A percentile compares a stretch with the other conserved stretches of the same genome.
These are phyloP conservation scores for Enchytraeus crypticus DNA, from an alignment of 2,888 invertebrate species.

Conservation along the genomic window DNA sequence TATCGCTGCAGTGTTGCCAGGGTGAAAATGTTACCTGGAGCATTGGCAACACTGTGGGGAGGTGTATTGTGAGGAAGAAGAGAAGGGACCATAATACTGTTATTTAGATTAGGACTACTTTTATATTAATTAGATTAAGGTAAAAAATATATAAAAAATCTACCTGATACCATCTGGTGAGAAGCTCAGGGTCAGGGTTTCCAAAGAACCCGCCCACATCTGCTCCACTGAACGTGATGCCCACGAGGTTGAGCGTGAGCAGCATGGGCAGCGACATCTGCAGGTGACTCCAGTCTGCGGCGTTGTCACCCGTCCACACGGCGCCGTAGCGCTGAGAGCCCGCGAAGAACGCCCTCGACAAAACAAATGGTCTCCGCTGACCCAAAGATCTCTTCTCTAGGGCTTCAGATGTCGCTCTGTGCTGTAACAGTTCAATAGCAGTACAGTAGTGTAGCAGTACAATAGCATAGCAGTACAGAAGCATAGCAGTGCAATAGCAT, in stretches of 20 bases:
- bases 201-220: slow-evolving; percentile 98
- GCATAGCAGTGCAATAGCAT: too few species aligned
- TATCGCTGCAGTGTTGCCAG: too few species aligned
- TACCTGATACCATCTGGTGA: slow-evolving; percentile 87
- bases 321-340: slow-evolving; percentile 77
- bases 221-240: slow-evolving; percentile 85
- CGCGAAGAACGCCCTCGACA: slow-evolving; percentile 80
- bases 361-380: slow-evolving; percentile 77
- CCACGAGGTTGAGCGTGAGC: slow-evolving; percentile 64
- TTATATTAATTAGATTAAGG: too few species aligned
- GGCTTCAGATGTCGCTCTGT: slow-evolving; percentile 54
- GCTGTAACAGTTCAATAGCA: slow-evolving; percentile 38
- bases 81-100: too few species aligned
- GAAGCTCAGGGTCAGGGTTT: slow-evolving; percentile 82
- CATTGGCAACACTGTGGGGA: too few species aligned
- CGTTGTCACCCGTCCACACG: slow-evolving; percentile 97
- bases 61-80: too few species aligned
- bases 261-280: slow-evolving; percentile 74
- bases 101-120: too few species aligned
- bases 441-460: too few species aligned
- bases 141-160: too few species aligned
- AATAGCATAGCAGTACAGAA: too few species aligned
- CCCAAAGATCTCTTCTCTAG: slow-evolving; percentile 57
- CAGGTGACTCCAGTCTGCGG: slow-evolving; percentile 87
- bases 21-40: too few species aligned